Evolutionary conservation across 2,888 invertebrate species (phyloP).

Genomic region (Desoria tigrina): DNA sequence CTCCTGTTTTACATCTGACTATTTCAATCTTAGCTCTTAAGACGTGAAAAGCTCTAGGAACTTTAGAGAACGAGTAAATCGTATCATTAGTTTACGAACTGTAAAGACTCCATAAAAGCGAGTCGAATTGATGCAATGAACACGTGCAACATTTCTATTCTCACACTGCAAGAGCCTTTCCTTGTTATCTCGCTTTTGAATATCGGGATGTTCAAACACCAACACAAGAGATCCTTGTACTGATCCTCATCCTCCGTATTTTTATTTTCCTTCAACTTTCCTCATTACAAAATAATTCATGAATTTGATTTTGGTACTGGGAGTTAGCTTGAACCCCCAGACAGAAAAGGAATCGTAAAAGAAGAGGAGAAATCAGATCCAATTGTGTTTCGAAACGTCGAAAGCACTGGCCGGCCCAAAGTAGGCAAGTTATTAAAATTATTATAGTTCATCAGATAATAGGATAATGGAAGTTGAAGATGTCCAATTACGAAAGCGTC

Average conservation of each 20-base stretch:
- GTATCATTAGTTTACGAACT: too few species aligned
- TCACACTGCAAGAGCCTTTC: slow-evolving; percentile 6
- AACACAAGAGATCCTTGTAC: background rate
- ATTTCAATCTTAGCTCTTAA: too few species aligned
- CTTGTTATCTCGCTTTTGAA: slow-evolving; percentile 10
- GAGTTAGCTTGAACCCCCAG: slow-evolving; percentile 19
- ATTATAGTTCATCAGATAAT: slow-evolving; percentile 13
- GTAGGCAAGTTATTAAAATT: slow-evolving; percentile 8
- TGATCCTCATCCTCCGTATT: background rate
- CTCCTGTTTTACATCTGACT: too few species aligned
- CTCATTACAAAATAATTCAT: slow-evolving; percentile 8
- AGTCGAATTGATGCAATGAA: slow-evolving; percentile 23
- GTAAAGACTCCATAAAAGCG: slow-evolving; percentile 9
- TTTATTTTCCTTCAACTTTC: background rate
- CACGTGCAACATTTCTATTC: slow-evolving; percentile 28
- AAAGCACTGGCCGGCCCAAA: background rate
- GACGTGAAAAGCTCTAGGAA: too few species aligned
- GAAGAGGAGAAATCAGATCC: background rate
- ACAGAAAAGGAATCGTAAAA: slow-evolving; percentile 4
- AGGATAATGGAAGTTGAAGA: background rate
- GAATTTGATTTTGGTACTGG: too few species aligned
- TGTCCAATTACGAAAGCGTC: slow-evolving; percentile 16
- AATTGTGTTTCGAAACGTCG: too few species aligned
- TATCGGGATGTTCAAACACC: background rate
- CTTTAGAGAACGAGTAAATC: too few species aligned